phyloP scores from a whole-genome alignment of 2,797 vertebrate species.

The Adrianichthys oophorus region DNA sequence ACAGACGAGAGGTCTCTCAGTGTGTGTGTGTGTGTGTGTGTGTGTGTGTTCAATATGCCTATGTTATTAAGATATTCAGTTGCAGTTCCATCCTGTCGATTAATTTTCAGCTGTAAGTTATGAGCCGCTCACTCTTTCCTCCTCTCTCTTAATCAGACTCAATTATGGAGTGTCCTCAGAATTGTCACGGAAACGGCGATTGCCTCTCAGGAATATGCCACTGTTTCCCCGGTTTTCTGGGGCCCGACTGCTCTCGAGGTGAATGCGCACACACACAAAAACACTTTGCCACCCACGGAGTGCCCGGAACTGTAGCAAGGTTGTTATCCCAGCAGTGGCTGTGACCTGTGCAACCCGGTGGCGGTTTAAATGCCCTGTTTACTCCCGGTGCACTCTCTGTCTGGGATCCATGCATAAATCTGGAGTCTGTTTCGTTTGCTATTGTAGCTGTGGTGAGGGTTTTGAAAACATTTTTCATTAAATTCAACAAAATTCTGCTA shows the following conservation, averaged over 20 bases:
- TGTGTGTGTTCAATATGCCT: constrained; percentile 2
- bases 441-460: too few species aligned
- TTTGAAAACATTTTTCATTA: too few species aligned
- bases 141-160: constrained; percentile 81
- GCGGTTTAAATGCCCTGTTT: constrained; percentile 4
- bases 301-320: constrained; percentile 21
- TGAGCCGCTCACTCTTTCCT: constrained; percentile 10
- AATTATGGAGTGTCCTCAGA: constrained; percentile 95
- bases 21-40: constrained; percentile 4
- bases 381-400: neutral
- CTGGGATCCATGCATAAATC: neutral
- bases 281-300: constrained; percentile 5
- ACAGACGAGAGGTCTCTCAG: constrained; percentile 10
- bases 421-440: neutral
- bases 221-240: constrained; percentile 97
- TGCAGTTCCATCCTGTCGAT: constrained; percentile 56
- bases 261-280: constrained; percentile 39
- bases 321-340: constrained; percentile 6
- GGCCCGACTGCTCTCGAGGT: constrained; percentile 98
- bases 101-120: constrained; percentile 40
- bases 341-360: constrained; percentile 14
- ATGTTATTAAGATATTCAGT: constrained; percentile 26
- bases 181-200: constrained; percentile 98
- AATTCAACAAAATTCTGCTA: too few species aligned
- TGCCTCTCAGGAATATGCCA: constrained; percentile 97